These are phyloP conservation scores for Macrochelys suwanniensis DNA, from an alignment of 2,797 vertebrate species.

Conservation along the genomic window DNA sequence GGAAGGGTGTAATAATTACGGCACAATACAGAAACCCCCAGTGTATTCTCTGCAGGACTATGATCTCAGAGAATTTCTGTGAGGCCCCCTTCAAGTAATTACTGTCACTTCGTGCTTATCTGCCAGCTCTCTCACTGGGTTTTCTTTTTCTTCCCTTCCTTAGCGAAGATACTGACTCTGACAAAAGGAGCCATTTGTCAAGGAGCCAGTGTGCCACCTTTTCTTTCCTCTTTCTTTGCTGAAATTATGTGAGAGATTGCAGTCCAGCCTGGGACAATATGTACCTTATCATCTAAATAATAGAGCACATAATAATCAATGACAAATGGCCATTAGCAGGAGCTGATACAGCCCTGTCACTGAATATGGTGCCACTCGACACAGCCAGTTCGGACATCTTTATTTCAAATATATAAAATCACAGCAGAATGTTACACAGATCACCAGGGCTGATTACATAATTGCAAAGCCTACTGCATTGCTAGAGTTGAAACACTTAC, in stretches of 20 bases:
- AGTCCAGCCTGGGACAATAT: conserved; percentile 9
- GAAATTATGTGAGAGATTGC: conserved; percentile 68
- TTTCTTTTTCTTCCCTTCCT: conserved; percentile 55
- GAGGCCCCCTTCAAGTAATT: conserved; percentile 70
- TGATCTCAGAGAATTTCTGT: conserved; percentile 70
- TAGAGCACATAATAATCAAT: conserved; percentile 42
- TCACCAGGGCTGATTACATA: not conserved
- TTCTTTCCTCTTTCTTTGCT: conserved; percentile 19
- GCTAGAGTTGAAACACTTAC: not conserved
- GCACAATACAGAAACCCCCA: conserved; percentile 52
- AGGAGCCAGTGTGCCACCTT: conserved; percentile 12
- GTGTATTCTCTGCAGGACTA: conserved; percentile 67
- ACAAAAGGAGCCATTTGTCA: conserved; percentile 78
- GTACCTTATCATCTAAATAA: conserved; percentile 61
- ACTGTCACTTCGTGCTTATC: conserved; percentile 75
- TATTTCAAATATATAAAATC: conserved; percentile 48
- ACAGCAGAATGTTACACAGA: not conserved
- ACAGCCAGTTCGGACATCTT: conserved; percentile 43
- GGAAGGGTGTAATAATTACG: conserved; percentile 67
- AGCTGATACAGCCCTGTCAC: not conserved
- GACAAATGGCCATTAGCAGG: conserved; percentile 46
- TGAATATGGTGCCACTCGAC: not conserved
- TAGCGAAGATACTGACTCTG: conserved; percentile 63
- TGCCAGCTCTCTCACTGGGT: conserved; percentile 54
- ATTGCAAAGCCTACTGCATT: not conserved